Percentiles rank a stretch among this genome's conserved stretches.
Conservation (phyloP, 1,140 invertebrate species). For the Melipona quadrifasciata region DNA sequence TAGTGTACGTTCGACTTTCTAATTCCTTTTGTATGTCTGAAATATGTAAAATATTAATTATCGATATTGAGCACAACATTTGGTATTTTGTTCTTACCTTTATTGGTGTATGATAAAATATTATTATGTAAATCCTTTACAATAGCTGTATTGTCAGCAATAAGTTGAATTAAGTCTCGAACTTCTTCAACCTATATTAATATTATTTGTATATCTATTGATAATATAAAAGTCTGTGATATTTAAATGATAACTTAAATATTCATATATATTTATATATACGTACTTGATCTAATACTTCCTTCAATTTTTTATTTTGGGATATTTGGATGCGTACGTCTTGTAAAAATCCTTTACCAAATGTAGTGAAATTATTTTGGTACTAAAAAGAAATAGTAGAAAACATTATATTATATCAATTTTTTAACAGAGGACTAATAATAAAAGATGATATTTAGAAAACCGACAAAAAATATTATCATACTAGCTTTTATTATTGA, state of each 20-base stretch:
- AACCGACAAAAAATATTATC: not conserved
- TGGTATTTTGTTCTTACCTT: slow-evolving; percentile 74
- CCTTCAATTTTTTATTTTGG: slow-evolving; percentile 76
- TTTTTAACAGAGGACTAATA: not conserved
- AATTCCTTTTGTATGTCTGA: slow-evolving; percentile 83
- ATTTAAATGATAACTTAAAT: slow-evolving; percentile 29
- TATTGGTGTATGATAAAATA: slow-evolving; percentile 83
- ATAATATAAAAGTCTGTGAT: slow-evolving; percentile 40
- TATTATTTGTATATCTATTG: slow-evolving; percentile 22
- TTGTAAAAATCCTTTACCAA: slow-evolving; percentile 72
- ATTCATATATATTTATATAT: slow-evolving; percentile 40
- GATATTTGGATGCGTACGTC: slow-evolving; percentile 72
- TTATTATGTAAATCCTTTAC: slow-evolving; percentile 83
- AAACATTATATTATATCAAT: not conserved
- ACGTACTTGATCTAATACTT: slow-evolving; percentile 80
- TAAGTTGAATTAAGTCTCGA: slow-evolving; percentile 80
- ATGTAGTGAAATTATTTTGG: slow-evolving; percentile 66
- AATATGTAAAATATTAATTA: slow-evolving; percentile 59
- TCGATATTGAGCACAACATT: slow-evolving; percentile 1
- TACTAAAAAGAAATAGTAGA: slow-evolving; percentile 59
- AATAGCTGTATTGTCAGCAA: slow-evolving; percentile 81
- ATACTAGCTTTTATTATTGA: not conserved
- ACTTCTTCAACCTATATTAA: slow-evolving; percentile 81
- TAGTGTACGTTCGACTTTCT: slow-evolving; percentile 77
- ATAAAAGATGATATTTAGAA: not conserved